These are phyloP conservation scores for Hassar affinis DNA, from an alignment of 2,113 vertebrate genomes.

Conservation along the genomic window DNA sequence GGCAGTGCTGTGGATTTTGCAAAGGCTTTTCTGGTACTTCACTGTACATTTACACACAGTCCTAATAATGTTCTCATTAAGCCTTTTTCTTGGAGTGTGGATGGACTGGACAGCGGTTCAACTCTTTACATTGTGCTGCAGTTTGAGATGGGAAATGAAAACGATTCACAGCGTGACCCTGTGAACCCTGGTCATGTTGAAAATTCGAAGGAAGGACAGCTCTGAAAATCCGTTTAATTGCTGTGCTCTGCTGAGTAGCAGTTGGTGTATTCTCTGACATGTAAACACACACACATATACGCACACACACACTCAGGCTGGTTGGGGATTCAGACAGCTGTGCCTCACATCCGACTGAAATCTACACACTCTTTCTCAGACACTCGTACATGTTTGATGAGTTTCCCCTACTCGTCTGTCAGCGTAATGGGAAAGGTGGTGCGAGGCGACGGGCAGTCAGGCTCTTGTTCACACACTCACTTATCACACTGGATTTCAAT, in stretches of 20 bases:
- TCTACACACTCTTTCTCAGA: neutral
- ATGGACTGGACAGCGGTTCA: neutral
- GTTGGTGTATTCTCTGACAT: neutral
- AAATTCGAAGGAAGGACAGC: neutral
- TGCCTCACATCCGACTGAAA: neutral
- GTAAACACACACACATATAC: neutral
- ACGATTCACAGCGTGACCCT: neutral
- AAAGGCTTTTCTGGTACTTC: too few relatives aligned
- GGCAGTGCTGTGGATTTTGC: too few relatives aligned
- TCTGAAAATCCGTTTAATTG: neutral
- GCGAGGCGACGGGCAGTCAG: neutral
- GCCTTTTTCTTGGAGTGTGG: neutral
- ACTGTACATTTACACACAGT: too few relatives aligned
- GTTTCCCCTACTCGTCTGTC: slow-evolving; percentile 13
- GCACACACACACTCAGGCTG: neutral
- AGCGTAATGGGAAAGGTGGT: slow-evolving; percentile 39
- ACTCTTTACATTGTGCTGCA: too few relatives aligned
- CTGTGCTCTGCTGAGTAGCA: neutral
- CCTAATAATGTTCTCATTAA: neutral
- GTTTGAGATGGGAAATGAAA: neutral
- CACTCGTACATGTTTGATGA: slow-evolving; percentile 25
- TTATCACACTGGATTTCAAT: slow-evolving; percentile 22
- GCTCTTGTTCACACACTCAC: slow-evolving; percentile 16
- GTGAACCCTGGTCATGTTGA: neutral
- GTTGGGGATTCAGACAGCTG: neutral